Evolutionary conservation across 1,140 invertebrate genomes (phyloP).

Genomic region (Phocides pigmalion): DNA sequence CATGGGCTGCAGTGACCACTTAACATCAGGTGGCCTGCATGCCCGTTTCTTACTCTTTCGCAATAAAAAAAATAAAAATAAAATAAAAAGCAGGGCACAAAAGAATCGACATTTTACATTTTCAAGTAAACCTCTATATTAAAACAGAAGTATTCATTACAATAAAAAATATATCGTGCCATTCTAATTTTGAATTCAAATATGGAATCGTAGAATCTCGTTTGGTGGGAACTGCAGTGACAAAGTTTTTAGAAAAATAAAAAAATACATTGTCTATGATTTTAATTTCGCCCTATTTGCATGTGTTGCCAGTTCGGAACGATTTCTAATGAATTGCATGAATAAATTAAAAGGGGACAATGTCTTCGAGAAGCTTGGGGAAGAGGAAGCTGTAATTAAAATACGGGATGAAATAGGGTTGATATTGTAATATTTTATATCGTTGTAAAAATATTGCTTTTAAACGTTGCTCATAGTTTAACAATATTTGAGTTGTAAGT

Average conservation of each 20-base stretch:
- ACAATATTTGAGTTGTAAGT: too few relatives aligned
- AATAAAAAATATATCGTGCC: conserved; percentile 22
- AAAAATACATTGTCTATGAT: conserved; percentile 67
- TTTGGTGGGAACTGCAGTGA: conserved; percentile 70
- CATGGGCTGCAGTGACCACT: too few relatives aligned
- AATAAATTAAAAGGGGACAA: conserved; percentile 74
- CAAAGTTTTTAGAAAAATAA: conserved; percentile 55
- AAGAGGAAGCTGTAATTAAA: conserved; percentile 75
- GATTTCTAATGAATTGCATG: conserved; percentile 71
- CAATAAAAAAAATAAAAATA: too few relatives aligned
- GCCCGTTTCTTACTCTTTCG: too few relatives aligned
- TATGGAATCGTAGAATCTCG: conserved; percentile 42
- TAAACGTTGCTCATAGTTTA: too few relatives aligned
- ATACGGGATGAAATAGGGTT: conserved; percentile 61
- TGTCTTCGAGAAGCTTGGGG: conserved; percentile 68
- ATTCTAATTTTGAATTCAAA: conserved; percentile 48
- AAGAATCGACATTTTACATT: background rate
- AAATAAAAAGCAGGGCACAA: background rate
- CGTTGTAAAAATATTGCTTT: background rate
- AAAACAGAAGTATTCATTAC: background rate
- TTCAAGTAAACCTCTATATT: background rate
- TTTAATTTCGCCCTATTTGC: conserved; percentile 72
- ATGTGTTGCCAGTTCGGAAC: conserved; percentile 60
- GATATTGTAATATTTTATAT: conserved; percentile 32
- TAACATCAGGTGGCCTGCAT: too few relatives aligned